Evolutionary conservation across 1,140 invertebrate species (phyloP), one percentile per base, ranked within the genome.

Genomic region (Plutomurus gul): DNA sequence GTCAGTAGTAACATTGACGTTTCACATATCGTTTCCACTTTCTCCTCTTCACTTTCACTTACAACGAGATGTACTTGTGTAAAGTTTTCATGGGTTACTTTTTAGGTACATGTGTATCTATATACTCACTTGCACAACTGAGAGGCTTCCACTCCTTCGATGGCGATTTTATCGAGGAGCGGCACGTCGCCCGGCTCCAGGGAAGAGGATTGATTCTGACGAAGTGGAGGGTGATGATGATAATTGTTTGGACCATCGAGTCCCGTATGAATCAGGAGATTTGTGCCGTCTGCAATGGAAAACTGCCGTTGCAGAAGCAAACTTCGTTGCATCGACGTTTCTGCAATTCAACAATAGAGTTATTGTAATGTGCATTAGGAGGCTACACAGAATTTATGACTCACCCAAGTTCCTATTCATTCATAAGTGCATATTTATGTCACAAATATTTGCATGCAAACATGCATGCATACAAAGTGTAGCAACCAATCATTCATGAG

Each of bases 101-200:
- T 36, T 33, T 30, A 43, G 39, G 10, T n/a, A 43, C 36, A 25
- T 65, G 30, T 30, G n/a, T 33, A 65, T 65, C 18, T 65, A 33
- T 65, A 13, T 30, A 76, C 78, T 80, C 76, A 84, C 83, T 84
- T 84, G 83, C 81, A 82, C 30, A 84, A 75, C 74, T 84, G 83
- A 5, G 81, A 82, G 25, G 83, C 83, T 27, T 84, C 83, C 7
- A 82, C 83, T 39, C 83, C 83, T 60, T 84, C 83, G 30, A 82
- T 37, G 22, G 83, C 75, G 18, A 77, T 30, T 76, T 82, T 84
- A 71, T 82, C 83, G 13, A 81, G 70, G 22, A 79, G 70, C 49
- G 78, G 77, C 18, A 82, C 75, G 40, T 80, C 81, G 13, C 74
- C 77, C 11, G 78, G 65, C n/a, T 77, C 76, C 0, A 74, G 30